These are phyloP conservation scores for Hirudinaria manillensis DNA, from an alignment of 2,888 invertebrate species.

Conservation along the genomic window DNA sequence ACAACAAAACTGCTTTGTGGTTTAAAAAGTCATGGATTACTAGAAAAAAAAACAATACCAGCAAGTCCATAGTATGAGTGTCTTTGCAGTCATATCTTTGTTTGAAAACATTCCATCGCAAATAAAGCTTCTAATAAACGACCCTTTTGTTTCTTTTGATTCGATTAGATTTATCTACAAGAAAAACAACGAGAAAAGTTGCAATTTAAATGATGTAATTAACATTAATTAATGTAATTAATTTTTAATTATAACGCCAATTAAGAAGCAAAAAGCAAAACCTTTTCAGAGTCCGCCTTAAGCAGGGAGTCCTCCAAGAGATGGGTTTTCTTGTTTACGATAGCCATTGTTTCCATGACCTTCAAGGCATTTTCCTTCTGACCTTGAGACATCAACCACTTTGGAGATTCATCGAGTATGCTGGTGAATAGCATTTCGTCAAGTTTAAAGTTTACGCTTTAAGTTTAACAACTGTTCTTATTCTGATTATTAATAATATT, in stretches of 20 bases:
- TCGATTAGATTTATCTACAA: neutral
- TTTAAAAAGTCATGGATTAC: neutral
- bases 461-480: no score
- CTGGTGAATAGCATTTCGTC: conserved; percentile 21
- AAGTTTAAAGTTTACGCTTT: no score
- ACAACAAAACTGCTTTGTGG: no score
- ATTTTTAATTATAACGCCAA: neutral
- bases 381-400: conserved; percentile 36
- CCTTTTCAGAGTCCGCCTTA: no score
- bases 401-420: conserved; percentile 37
- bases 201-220: no score
- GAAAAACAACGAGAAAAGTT: no score
- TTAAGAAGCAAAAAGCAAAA: neutral
- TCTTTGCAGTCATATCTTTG: neutral
- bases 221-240: neutral
- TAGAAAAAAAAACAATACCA: neutral
- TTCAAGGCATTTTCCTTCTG: conserved; percentile 32
- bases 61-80: neutral
- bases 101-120: neutral
- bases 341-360: conserved; percentile 31
- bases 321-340: conserved; percentile 11
- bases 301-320: neutral
- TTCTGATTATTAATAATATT: no score
- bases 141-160: neutral
- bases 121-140: neutral